Conservation (phyloP, 2,113 vertebrate genomes). For the Pelecanus crispus region DNA sequence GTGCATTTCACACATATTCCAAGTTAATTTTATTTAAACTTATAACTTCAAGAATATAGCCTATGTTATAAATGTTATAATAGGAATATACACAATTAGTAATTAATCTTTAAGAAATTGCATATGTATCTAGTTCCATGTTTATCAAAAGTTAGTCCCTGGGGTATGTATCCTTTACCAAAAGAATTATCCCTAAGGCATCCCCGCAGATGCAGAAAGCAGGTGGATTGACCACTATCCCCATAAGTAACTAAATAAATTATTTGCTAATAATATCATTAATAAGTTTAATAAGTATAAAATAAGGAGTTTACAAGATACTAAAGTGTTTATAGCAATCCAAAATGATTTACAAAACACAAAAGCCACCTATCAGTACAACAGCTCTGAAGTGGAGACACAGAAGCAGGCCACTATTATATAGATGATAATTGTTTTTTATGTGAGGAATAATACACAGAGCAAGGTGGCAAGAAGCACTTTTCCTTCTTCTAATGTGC, state of each 20-base stretch:
- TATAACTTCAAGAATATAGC: neutral
- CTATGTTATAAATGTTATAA: neutral
- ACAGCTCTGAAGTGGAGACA: neutral
- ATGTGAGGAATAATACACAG: neutral
- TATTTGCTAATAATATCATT: neutral
- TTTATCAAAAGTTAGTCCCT: neutral
- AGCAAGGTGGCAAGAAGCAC: neutral
- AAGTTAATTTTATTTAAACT: neutral
- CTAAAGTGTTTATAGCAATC: neutral
- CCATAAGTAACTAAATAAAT: neutral
- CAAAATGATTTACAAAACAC: neutral
- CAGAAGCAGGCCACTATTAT: neutral
- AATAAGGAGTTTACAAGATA: neutral
- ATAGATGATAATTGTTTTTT: neutral
- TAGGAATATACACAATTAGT: neutral
- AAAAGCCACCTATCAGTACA: neutral
- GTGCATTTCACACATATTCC: neutral
- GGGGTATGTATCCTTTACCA: neutral
- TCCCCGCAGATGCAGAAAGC: neutral
- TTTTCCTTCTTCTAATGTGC: neutral
- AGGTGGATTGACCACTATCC: neutral
- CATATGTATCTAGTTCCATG: neutral
- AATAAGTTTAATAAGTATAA: neutral
- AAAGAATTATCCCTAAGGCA: neutral
- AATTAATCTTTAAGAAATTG: neutral